Evolutionary conservation across 2,113 vertebrate species (phyloP).

Genomic region (Entomyzon cyanotis): DNA sequence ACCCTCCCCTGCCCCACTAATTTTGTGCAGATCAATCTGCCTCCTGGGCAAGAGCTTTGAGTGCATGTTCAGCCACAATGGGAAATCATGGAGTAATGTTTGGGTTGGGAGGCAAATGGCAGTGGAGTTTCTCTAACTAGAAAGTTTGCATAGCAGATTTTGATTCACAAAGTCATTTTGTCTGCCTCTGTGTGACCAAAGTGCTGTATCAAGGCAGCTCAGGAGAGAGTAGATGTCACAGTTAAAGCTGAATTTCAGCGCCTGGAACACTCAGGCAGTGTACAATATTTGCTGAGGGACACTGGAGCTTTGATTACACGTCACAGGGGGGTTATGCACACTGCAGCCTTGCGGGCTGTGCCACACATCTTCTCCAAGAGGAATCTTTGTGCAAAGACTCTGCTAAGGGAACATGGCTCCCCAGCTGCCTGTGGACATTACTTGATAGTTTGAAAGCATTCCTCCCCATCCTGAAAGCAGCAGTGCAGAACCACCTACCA

Average conservation of each 20-base stretch:
- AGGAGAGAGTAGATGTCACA: neutral
- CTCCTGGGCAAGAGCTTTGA: neutral
- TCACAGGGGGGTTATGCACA: neutral
- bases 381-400: neutral
- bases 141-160: constrained; percentile 2
- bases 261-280: neutral
- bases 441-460: neutral
- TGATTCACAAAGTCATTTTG: neutral
- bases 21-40: neutral
- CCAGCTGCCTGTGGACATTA: constrained; percentile 17
- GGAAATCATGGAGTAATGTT: neutral
- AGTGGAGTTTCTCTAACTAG: neutral
- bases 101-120: neutral
- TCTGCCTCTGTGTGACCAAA: neutral
- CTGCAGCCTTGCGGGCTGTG: neutral
- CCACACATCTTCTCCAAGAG: neutral
- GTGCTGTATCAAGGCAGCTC: neutral
- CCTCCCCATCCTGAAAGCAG: neutral
- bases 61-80: neutral
- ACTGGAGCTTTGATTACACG: neutral
- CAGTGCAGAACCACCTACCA: neutral
- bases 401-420: neutral
- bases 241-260: constrained; percentile 1
- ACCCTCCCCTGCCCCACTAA: neutral
- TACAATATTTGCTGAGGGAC: constrained; percentile 40